Evolutionary conservation across 1,140 invertebrate species (phyloP), one percentile per base, ranked within the genome.

Genomic region (Drosophila ohnishii): DNA sequence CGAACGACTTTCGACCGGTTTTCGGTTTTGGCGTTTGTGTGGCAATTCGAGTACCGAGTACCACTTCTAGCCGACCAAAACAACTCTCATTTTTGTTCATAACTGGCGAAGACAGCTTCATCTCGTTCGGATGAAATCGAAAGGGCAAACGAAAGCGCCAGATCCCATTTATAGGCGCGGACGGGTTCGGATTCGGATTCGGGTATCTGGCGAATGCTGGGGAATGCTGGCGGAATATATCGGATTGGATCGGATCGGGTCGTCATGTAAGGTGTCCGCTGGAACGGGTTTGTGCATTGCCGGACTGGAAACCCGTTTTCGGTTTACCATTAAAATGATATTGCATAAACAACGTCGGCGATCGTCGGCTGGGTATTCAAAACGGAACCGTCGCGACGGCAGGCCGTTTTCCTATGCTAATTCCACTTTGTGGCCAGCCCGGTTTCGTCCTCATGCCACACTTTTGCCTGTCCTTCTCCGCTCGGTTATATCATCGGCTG

Each of bases 241-340:
- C 32, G 60, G 13, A n/a, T 37, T 25, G 44, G 16, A 34, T 37
- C 25, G 35, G 14, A 35, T 48, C 40, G 30, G 28, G 6, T 25
- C 28, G 71, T 70, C 75, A 82, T 53, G 75, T 87, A 79, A 86
- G 83, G 70, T 79, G 72, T 66, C 62, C 56, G 75, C 63, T 47
- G n/a, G 78, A 87, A 87, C 83, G 66, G 67, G 83, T 87, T 86
- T 83, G 66, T 60, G 59, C 48, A 87, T 83, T 83, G 83, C 75
- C 82, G 72, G 87, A 85, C 61, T 50, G 63, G 58, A 77, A 87
- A 87, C 83, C 69, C 63, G 83, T 87, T 86, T 86, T 73, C 70
- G 69, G 42, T 61, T 87, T 61, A 87, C 69, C 78, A 75, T 86
- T 82, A 82, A 87, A 71, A 78, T 57, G 50, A 62, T 83, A 79